phyloP scores from a whole-genome alignment of 35 echinoderm and acorn worm species.

The Heliocidaris tuberculata region DNA sequence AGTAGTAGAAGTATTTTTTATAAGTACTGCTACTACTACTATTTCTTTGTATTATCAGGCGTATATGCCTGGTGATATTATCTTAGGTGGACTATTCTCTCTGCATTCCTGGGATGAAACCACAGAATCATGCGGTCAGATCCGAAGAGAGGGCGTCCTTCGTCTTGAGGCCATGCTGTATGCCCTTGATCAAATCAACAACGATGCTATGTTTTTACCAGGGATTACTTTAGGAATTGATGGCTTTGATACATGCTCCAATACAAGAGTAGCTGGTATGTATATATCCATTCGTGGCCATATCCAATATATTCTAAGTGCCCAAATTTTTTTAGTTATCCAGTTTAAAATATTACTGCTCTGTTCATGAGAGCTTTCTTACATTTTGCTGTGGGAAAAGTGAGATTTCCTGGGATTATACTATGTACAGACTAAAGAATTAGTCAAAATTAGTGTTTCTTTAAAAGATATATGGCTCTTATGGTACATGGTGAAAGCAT shows the following conservation, averaged over 20 bases:
- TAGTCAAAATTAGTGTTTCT: no score
- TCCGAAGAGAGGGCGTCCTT: conserved; percentile 57
- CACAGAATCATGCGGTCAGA: conserved; percentile 34
- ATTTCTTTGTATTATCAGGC: conserved; percentile 41
- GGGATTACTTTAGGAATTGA: conserved; percentile 73
- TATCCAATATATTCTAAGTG: no score
- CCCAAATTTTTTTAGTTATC: no score
- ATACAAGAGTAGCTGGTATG: conserved; percentile 47
- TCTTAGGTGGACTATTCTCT: conserved; percentile 82
- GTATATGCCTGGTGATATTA: conserved; percentile 72
- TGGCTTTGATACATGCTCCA: conserved; percentile 72
- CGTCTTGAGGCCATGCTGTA: conserved; percentile 86
- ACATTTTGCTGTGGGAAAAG: no score
- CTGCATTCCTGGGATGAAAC: conserved; percentile 50
- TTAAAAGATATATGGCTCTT: no score
- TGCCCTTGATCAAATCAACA: conserved; percentile 71
- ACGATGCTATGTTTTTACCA: conserved; percentile 56
- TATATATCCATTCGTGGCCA: background rate
- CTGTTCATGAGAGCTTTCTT: no score
- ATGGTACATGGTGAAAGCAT: no score
- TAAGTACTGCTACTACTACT: no score
- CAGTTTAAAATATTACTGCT: no score
- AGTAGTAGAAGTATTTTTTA: no score
- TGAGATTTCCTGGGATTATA: no score
- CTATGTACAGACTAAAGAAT: no score